A percentile compares a stretch with the other conserved stretches of the same genome.
Conservation (phyloP, 2,113 vertebrate genomes). For the Herpailurus yagouaroundi region DNA sequence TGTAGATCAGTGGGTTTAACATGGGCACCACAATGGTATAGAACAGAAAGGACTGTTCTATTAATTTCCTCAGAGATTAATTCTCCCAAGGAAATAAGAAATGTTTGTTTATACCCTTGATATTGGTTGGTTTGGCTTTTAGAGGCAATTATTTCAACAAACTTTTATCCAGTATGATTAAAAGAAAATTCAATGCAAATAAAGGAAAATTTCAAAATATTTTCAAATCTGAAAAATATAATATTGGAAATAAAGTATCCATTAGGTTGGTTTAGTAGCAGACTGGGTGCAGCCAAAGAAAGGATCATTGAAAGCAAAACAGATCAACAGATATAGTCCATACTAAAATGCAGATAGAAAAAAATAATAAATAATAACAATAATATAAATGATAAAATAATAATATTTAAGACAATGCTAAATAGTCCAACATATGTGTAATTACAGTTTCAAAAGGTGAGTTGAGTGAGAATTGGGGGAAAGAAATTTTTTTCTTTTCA, state of each 20-base stretch:
- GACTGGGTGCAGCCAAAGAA: not conserved
- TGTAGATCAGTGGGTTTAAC: slow-evolving; percentile 77
- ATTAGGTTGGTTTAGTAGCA: not conserved
- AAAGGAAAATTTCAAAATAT: not conserved
- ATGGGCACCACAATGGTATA: slow-evolving; percentile 72
- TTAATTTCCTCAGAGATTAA: too few relatives aligned
- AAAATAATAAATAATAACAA: not conserved
- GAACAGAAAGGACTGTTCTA: slow-evolving; percentile 48
- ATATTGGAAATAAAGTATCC: not conserved
- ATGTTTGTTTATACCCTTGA: too few relatives aligned
- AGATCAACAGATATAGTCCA: not conserved
- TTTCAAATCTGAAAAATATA: not conserved
- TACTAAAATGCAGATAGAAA: not conserved
- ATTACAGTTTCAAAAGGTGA: not conserved
- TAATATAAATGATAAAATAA: not conserved
- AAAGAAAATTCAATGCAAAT: not conserved
- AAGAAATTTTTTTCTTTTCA: not conserved
- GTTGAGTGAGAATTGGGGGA: not conserved
- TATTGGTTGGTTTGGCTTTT: too few relatives aligned
- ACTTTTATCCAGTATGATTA: too few relatives aligned
- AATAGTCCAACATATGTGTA: not conserved
- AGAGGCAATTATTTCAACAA: too few relatives aligned
- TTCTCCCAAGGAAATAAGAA: too few relatives aligned
- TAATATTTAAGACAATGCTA: not conserved
- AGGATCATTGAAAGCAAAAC: not conserved